Conservation (phyloP, 2,797 vertebrate genomes). For the Tachyglossus aculeatus region DNA sequence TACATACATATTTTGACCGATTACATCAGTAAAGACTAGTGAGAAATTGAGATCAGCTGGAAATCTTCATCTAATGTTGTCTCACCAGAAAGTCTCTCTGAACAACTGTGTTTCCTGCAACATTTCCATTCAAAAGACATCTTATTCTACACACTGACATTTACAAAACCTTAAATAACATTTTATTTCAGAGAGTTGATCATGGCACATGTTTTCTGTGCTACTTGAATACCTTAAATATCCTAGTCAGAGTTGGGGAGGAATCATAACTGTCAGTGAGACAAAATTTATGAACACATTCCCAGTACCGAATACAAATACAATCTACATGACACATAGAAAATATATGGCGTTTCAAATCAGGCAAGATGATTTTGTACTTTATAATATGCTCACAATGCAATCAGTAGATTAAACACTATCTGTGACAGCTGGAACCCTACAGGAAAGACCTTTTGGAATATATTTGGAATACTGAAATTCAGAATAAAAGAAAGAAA, state of each 20-base stretch:
- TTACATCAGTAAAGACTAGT: neutral
- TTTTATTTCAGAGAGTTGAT: slow-evolving; percentile 14
- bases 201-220: slow-evolving; percentile 5
- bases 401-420: slow-evolving; percentile 46
- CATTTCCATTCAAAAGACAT: slow-evolving; percentile 6
- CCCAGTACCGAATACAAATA: slow-evolving; percentile 34
- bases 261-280: slow-evolving; percentile 13
- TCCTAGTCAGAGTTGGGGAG: slow-evolving; percentile 27
- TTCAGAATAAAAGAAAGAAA: slow-evolving; percentile 40
- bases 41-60: neutral
- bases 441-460: slow-evolving; percentile 17
- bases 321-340: neutral
- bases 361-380: slow-evolving; percentile 32
- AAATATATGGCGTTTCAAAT: slow-evolving; percentile 28
- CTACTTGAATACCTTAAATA: slow-evolving; percentile 46
- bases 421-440: slow-evolving; percentile 26
- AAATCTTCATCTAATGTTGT: slow-evolving; percentile 27
- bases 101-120: slow-evolving; percentile 10
- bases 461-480: slow-evolving; percentile 9
- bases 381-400: slow-evolving; percentile 16
- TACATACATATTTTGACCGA: too few species aligned
- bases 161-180: slow-evolving; percentile 33
- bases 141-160: slow-evolving; percentile 16
- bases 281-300: slow-evolving; percentile 20
- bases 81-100: slow-evolving; percentile 13